Evolutionary conservation across 37 sponge, comb jelly and placozoan species (phyloP).

Genomic region (Chondrosia reniformis): DNA sequence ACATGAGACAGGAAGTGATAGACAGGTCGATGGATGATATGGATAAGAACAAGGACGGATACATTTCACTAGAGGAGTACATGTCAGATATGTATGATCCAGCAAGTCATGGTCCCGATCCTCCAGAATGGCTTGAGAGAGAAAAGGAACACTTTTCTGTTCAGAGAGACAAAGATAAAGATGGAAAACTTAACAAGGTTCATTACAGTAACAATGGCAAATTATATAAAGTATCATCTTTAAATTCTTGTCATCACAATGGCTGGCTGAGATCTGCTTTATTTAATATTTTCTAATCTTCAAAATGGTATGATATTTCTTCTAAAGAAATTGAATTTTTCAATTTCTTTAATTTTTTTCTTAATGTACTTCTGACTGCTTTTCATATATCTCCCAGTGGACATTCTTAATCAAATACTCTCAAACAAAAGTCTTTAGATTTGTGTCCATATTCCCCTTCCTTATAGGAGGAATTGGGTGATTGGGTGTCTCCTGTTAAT

Average conservation of each 20-base stretch:
- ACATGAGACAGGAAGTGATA: slow-evolving; percentile 37
- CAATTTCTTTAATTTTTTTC: no score
- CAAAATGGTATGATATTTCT: no score
- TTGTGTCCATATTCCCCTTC: background rate
- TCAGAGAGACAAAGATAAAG: slow-evolving; percentile 16
- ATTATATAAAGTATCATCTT: no score
- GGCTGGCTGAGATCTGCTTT: no score
- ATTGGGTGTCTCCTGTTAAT: slow-evolving; percentile 64
- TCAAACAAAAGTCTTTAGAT: no score
- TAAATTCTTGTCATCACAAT: no score
- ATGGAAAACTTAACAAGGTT: slow-evolving; percentile 24
- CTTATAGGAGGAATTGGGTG: slow-evolving; percentile 37
- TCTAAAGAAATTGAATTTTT: no score
- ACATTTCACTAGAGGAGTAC: slow-evolving; percentile 9
- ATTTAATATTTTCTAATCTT: no score
- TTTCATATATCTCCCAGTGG: no score
- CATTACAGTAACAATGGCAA: no score
- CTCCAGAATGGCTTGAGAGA: slow-evolving; percentile 8
- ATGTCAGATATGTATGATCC: background rate
- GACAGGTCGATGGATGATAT: slow-evolving; percentile 17
- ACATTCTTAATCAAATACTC: no score
- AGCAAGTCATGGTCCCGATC: background rate
- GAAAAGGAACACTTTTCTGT: slow-evolving; percentile 13
- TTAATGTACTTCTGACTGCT: no score
- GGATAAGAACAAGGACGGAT: slow-evolving; percentile 19